Percentiles rank a stretch among this genome's conserved stretches.
Conservation (phyloP, 2,888 invertebrate genomes). For the Erpobdella octoculata region DNA sequence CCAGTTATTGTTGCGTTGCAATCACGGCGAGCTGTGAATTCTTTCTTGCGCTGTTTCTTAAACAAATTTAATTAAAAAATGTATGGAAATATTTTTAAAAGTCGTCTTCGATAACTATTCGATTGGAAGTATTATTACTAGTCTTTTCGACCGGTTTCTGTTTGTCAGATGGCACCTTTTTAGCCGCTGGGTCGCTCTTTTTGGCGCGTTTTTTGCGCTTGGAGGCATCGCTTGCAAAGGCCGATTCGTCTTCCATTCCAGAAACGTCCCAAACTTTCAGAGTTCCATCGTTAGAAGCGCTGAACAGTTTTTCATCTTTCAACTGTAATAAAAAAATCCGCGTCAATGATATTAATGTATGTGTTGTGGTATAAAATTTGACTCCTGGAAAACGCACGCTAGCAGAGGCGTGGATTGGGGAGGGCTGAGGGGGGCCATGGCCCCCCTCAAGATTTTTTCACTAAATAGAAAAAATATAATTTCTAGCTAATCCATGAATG, state of each 20-base stretch:
- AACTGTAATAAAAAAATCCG: not conserved
- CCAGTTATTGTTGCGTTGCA: no score
- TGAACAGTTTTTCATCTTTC: constrained; percentile 49
- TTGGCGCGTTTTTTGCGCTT: constrained; percentile 9
- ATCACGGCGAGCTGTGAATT: no score
- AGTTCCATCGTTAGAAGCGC: constrained; percentile 52
- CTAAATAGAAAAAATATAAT: no score
- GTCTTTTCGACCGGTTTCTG: not conserved
- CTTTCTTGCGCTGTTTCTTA: no score
- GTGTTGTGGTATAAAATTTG: no score
- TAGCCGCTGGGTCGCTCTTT: not conserved
- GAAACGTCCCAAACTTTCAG: constrained; percentile 52
- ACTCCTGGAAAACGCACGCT: no score
- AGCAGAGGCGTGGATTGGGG: no score
- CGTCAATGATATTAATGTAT: not conserved
- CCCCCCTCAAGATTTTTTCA: no score
- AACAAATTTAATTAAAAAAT: no score
- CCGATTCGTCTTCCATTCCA: constrained; percentile 43
- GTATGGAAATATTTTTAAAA: not conserved
- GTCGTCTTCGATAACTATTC: constrained; percentile 2
- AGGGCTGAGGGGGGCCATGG: no score
- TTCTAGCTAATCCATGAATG: no score
- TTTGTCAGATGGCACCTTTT: not conserved
- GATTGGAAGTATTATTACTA: constrained; percentile 1
- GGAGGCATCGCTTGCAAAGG: constrained; percentile 14